Base-by-base conservation (phyloP, 2,888 invertebrate species). In the Atherix ibis region DNA sequence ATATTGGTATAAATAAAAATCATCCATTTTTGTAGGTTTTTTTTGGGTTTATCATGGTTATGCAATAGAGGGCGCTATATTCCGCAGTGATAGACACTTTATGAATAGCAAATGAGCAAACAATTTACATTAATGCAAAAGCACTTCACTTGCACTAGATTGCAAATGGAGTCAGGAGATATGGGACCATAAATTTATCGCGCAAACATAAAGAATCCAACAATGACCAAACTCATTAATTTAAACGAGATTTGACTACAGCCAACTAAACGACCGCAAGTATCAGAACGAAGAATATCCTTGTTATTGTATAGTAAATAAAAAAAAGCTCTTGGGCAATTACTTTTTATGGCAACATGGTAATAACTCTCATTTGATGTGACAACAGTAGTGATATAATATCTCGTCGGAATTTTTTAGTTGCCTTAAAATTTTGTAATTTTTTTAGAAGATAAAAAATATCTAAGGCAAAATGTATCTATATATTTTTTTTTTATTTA, bases 181-280 rank as follows among this genome's bases (percentile, higher is more conserved):
- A n/a, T 31, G 27, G 28, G 35, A 28, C 33, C 31, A 40, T 40
- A 40, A 40, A 40, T 40, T 37, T 31, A 30, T 18, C n/a, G 24
- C 14, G 25, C 19, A 27, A 35, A 37, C 40, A 40, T 40, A 40
- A 40, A 40, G 38, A 38, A 38, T 40, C 40, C 40, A 40, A 40
- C 40, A 40, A 38, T 40, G 40, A 36, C 38, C 38, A 36, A 40
- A 38, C 40, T 40, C 40, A 40, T 40, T 40, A 40, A 40, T 40
- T 40, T 40, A 40, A 38, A 40, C 38, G 40, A 40, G 40, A 40
- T 40, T 40, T 40, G 38, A 40, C 38, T 40, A n/a, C n/a, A n/a
- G n/a, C n/a, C n/a, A n/a, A n/a, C n/a, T n/a, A n/a, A n/a, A n/a
- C n/a, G n/a, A n/a, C n/a, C n/a, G n/a, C n/a, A n/a, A n/a, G n/a